Evolutionary conservation across 2,888 invertebrate species (phyloP).

Genomic region (Drosophila paranaensis): DNA sequence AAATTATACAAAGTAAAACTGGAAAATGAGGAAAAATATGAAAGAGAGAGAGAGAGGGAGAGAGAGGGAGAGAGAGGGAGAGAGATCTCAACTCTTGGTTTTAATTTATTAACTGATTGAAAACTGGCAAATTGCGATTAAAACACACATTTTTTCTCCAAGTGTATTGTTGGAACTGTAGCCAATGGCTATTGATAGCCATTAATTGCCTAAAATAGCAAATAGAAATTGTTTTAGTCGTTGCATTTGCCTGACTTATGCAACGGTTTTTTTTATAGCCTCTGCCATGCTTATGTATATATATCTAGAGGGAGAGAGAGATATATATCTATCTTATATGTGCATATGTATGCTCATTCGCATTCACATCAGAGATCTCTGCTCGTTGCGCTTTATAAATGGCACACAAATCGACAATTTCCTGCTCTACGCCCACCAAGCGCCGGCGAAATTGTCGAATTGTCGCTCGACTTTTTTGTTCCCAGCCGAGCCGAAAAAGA

Average conservation of each 20-base stretch:
- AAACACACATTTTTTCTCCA: background rate
- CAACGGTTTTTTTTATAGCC: slow-evolving; percentile 34
- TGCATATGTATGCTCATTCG: slow-evolving; percentile 34
- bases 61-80: too few species aligned
- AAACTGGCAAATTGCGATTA: background rate
- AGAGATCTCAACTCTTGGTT: background rate
- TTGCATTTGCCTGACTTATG: slow-evolving; percentile 32
- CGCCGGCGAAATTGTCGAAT: slow-evolving; percentile 48
- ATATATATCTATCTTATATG: slow-evolving; percentile 31
- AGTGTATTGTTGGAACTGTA: slow-evolving; percentile 4
- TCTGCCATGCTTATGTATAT: slow-evolving; percentile 15
- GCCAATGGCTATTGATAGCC: slow-evolving; percentile 35
- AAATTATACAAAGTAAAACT: background rate
- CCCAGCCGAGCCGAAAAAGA: slow-evolving; percentile 43
- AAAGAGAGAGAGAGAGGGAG: too few species aligned
- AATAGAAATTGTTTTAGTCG: slow-evolving; percentile 6
- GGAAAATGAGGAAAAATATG: background rate
- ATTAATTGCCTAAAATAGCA: slow-evolving; percentile 48
- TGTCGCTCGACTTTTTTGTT: slow-evolving; percentile 33
- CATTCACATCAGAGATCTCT: slow-evolving; percentile 58
- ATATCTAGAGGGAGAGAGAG: slow-evolving; percentile 7
- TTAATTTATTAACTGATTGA: background rate
- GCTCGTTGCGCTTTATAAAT: slow-evolving; percentile 70
- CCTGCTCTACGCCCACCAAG: slow-evolving; percentile 76
- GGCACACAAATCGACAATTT: slow-evolving; percentile 80